Evolutionary conservation across 2,888 invertebrate species (phyloP).

Genomic region (Parasteatoda lunata): DNA sequence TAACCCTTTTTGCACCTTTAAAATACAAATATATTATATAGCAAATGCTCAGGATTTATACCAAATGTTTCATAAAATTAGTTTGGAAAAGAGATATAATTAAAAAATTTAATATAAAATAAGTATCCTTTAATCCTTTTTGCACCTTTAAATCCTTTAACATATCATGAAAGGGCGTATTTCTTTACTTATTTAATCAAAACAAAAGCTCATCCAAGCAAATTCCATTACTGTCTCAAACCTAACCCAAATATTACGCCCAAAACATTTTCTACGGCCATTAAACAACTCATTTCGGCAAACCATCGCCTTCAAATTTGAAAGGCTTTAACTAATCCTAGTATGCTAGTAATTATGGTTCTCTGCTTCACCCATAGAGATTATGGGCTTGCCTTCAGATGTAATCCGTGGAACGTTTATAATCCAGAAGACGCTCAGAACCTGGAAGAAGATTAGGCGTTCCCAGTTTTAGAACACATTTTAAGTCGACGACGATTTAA

Average conservation of each 20-base stretch:
- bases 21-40: no score
- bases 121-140: no score
- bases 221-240: neutral
- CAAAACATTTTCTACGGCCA: neutral
- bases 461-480: neutral
- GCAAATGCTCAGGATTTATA: no score
- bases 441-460: slow-evolving; percentile 15
- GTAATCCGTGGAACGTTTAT: slow-evolving; percentile 24
- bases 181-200: no score
- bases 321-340: slow-evolving; percentile 27
- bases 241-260: neutral
- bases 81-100: no score
- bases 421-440: slow-evolving; percentile 16
- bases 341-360: slow-evolving; percentile 28
- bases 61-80: no score
- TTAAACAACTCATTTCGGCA: neutral
- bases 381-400: slow-evolving; percentile 17
- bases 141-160: no score
- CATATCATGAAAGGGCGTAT: no score
- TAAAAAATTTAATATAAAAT: no score
- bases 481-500: neutral
- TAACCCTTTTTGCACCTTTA: no score
- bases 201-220: no score
- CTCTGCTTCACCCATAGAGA: slow-evolving; percentile 34
- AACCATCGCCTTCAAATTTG: slow-evolving; percentile 38